Base-by-base conservation (phyloP, 2,797 vertebrate genomes). In the Mus caroli region DNA sequence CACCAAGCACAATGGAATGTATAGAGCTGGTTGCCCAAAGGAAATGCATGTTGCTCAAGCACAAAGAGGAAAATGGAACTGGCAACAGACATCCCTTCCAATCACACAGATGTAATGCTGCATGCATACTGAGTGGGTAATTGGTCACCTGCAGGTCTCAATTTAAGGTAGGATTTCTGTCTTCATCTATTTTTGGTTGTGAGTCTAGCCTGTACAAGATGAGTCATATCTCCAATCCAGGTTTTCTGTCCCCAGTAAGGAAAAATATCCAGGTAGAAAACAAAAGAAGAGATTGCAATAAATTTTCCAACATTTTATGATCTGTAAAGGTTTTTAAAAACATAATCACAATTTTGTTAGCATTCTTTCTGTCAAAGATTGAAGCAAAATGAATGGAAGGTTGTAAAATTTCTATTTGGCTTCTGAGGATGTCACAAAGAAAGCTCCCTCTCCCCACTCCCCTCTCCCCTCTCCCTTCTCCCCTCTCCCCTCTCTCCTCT, bases 341-440 rank as follows among this genome's bases (percentile, higher is more conserved):
- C 58, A 86, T 34, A 37, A 90, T 94, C 80, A 90, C 46, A 94
- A 88, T 92, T 92, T 86, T n/a, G 37, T 90, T 90, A 75, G 87
- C 28, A 83, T 24, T 82, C 17, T 91, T 89, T 50, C 15, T 69
- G 56, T 88, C 64, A 78, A 77, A 92, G 58, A 82, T 34, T 71
- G 10, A 22, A 69, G 50, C 60, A 85, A 52, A 83, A 13, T 71
- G n/a, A 78, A 54, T 14, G 82, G 20, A 90, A 82, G 8, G 13
- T 43, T 82, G 40, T 69, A 37, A 62, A 84, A 19, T 60, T 93
- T 64, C 78, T 80, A 56, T 56, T 78, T 83, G 64, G 85, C 31
- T 80, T 79, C 52, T 75, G 46, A 92, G 20, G 37, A 3, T 64
- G 8, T 86, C 75, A 86, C 78, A 71, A 73, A 88, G 60, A 89